Percentiles rank a stretch among this genome's conserved stretches.
phyloP scores from a whole-genome alignment of 2,113 vertebrate genomes.

The Pseudolaguvia tuberculata region DNA sequence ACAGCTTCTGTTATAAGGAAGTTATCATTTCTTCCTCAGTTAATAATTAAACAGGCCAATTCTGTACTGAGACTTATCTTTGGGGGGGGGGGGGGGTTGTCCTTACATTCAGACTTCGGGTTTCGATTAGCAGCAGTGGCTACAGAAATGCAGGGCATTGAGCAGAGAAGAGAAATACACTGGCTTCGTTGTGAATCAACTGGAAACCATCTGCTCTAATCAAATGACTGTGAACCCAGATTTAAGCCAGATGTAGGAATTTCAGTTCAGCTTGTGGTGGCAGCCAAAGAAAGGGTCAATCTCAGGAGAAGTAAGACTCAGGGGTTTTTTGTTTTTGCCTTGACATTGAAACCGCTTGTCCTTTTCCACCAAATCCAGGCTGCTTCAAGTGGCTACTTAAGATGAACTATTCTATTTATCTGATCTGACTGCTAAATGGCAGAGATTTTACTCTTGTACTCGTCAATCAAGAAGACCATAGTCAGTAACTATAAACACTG shows the following conservation, averaged over 20 bases:
- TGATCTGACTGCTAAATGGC: background rate
- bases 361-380: background rate
- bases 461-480: background rate
- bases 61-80: background rate
- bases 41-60: background rate
- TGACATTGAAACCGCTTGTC: conserved; percentile 23
- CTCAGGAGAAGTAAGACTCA: conserved; percentile 35
- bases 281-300: conserved; percentile 38
- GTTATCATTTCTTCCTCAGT: background rate
- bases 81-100: too few relatives aligned
- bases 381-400: background rate
- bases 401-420: background rate
- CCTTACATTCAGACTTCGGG: conserved; percentile 19
- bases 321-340: conserved; percentile 10
- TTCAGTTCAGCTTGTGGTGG: conserved; percentile 44
- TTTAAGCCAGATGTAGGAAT: conserved; percentile 57
- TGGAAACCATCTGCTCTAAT: conserved; percentile 54
- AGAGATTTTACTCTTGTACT: background rate
- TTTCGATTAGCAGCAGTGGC: conserved; percentile 48
- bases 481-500: background rate
- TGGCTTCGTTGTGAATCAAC: conserved; percentile 53
- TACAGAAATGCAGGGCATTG: conserved; percentile 38
- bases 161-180: conserved; percentile 44
- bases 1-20: background rate
- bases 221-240: conserved; percentile 49